Evolutionary conservation across 2,113 vertebrate genomes (phyloP), one percentile per base, ranked within the genome.

Genomic region (Sinocyclocheilus anshuiensis): DNA sequence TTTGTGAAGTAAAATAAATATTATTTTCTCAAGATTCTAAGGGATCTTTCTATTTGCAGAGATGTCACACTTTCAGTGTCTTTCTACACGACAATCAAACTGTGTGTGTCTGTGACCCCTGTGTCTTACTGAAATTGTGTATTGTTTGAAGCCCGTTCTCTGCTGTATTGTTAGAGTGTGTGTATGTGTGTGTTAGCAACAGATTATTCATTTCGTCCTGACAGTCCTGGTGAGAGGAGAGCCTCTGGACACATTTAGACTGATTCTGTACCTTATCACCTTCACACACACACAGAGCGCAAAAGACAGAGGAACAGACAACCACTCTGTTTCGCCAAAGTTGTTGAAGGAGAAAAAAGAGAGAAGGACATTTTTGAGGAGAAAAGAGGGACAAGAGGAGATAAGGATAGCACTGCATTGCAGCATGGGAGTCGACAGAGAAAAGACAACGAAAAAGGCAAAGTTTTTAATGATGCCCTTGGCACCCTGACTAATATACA

Each of bases 251-350:
- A 86, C 82, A 69, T 81, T 86, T 63, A 89, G 88, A 89, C 59
- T 84, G 82, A 89, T 87, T 89, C 63, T 78, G 88, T 89, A 87
- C 77, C 78, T 85, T 89, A 48, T 89, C 88, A 89, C 88, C 85
- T 87, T 87, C 86, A 75, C 82, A 89, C 81, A 45, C 72, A 83
- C 59, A 83, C 20, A 53, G 22, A 79, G n/a, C 5, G 16, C 61
- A 59, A 72, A 72, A 83, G n/a, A 80, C 36, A 61, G 67, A 79
- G 50, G 67, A 84, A 86, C 69, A 81, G 74, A 77, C 79, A 84
- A 89, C 85, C 85, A 84, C 76, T 24, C 69, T 84, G 82, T 89
- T 85, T 79, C 48, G 29, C 45, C 78, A 72, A 87, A 89, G 86
- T 89, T 87, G 86, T 85, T 87, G 81, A 80, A 89, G 85, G 67